Evolutionary conservation across 2,797 vertebrate species (phyloP).

Genomic region (Ctenopoma multispine): DNA sequence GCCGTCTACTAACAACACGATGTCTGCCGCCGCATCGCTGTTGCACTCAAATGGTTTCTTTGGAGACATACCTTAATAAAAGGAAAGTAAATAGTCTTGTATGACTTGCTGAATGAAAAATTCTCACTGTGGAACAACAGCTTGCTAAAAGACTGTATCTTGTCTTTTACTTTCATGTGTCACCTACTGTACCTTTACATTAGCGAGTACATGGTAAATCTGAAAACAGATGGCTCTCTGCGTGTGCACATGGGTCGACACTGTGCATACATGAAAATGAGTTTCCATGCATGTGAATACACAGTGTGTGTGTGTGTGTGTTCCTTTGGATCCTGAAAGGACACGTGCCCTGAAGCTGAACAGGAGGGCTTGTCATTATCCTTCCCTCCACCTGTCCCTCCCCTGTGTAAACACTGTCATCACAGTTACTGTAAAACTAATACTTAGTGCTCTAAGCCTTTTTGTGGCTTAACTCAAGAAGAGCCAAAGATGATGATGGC

Average conservation of each 20-base stretch:
- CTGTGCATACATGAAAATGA: constrained; percentile 7
- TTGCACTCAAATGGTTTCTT: constrained; percentile 86
- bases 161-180: constrained; percentile 1
- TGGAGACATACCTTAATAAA: constrained; percentile 62
- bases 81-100: background rate
- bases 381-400: constrained; percentile 39
- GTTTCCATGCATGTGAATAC: constrained; percentile 13
- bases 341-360: constrained; percentile 51
- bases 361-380: constrained; percentile 66
- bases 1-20: constrained; percentile 92
- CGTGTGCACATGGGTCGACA: constrained; percentile 26
- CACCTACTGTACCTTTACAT: background rate
- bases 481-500: background rate
- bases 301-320: constrained; percentile 23
- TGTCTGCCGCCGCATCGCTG: constrained; percentile 79
- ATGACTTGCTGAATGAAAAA: background rate
- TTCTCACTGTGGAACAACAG: background rate
- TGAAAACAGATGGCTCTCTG: constrained; percentile 39
- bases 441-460: constrained; percentile 40
- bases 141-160: background rate
- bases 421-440: constrained; percentile 35
- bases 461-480: constrained; percentile 17
- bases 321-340: constrained; percentile 27
- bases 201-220: background rate
- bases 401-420: constrained; percentile 67